phyloP scores from a whole-genome alignment of 2,888 invertebrate species.

The Thelaira solivaga region DNA sequence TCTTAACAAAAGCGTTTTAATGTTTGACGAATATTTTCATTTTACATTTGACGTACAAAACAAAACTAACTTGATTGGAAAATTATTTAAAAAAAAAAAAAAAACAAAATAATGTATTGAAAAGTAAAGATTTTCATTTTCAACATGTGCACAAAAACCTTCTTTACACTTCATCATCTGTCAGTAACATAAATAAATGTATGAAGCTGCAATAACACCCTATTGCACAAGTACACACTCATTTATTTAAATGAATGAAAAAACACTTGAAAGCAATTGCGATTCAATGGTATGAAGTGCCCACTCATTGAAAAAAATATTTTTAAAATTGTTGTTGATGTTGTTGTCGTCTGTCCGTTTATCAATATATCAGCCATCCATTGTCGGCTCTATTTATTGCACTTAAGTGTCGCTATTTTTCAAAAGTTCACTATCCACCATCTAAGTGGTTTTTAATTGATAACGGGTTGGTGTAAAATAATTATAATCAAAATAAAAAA shows the following conservation, averaged over 20 bases:
- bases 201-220: not conserved
- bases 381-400: slow-evolving; percentile 49
- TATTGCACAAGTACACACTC: not conserved
- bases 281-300: slow-evolving; percentile 1
- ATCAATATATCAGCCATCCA: not conserved
- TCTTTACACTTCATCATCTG: slow-evolving; percentile 1
- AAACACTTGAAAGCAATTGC: slow-evolving; percentile 21
- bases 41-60: no score
- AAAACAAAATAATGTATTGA: no score
- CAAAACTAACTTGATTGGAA: no score
- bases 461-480: slow-evolving; percentile 64
- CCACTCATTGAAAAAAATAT: not conserved
- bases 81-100: no score
- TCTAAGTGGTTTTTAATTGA: slow-evolving; percentile 74
- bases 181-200: not conserved
- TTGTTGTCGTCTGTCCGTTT: not conserved
- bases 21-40: no score
- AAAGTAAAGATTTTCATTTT: not conserved
- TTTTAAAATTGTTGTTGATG: not conserved
- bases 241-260: not conserved
- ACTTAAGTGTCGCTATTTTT: slow-evolving; percentile 36
- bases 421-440: slow-evolving; percentile 58
- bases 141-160: not conserved
- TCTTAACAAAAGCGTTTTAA: no score
- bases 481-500: not conserved